Evolutionary conservation across 2,888 invertebrate genomes (phyloP), one percentile per base, ranked within the genome.

Genomic region (Apamea sordens): DNA sequence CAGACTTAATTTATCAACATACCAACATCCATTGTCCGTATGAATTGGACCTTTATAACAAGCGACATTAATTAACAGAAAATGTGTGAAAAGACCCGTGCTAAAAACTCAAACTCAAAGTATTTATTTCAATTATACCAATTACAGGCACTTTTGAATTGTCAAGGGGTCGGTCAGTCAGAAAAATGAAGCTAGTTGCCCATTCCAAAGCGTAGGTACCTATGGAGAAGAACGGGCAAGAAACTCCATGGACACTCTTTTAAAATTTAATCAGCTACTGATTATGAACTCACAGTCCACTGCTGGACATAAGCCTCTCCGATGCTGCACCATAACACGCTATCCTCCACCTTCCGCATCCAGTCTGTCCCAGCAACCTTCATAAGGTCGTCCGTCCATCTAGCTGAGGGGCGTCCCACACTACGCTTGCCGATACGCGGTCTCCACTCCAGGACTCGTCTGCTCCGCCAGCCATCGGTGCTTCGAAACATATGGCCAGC

Each of bases 1-100:
- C 59, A 32, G 47, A 11, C 41, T 41, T 61, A 8, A 68, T 77
- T 80, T 47, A 77, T 73, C 32, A 77, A 59, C 59, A 67, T 47
- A 73, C 47, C 18, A 56, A 21, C 32, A 53, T 61, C n/a, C 53
- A 56, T 64, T 32, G 36, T 36, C 3, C 28, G 63, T 44, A 28
- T 18, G 15, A 61, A 65, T 13, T 59, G 7, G 5, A 64, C 21
- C 47, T 28, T 73, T 68, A 47, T 24, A 69, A 7, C 44, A 65
- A 68, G 47, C 41, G 4, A 47, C 28, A 65, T 73, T 61, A 73
- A 70, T 41, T 32, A 69, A 44, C 13, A 47, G 28, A 36, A 68
- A 44, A 71, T 36, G 18, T 50, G 13, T 36, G 2, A 53, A 32
- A 53, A 41, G 50, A 63, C 18, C 24, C 4, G 7, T 28, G 21